A percentile compares a stretch with the other conserved stretches of the same genome.
These are phyloP conservation scores for Disparrhopalites patrizii DNA, from an alignment of 2,888 invertebrate species.

Conservation along the genomic window DNA sequence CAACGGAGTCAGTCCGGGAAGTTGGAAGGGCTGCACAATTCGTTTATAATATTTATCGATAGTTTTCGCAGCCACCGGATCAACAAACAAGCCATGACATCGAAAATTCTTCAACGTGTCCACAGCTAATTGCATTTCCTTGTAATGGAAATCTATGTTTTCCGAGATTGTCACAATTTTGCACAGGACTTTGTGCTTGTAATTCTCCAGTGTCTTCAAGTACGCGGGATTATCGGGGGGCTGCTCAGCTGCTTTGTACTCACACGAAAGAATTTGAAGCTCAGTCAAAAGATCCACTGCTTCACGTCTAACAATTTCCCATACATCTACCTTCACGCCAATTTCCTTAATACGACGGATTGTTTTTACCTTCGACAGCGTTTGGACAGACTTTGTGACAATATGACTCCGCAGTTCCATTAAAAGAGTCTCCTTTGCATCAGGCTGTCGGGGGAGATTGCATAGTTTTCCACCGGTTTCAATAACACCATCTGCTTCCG, in stretches of 20 bases:
- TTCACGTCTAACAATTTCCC: slow-evolving; percentile 15
- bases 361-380: slow-evolving; percentile 18
- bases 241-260: slow-evolving; percentile 3
- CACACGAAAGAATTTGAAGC: slow-evolving; percentile 12
- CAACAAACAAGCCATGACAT: slow-evolving; percentile 15
- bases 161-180: slow-evolving; percentile 12
- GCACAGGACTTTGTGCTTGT: not conserved
- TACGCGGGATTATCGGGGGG: not conserved
- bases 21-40: not conserved
- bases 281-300: slow-evolving; percentile 10
- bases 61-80: slow-evolving; percentile 12
- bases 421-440: not conserved
- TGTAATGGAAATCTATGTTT: slow-evolving; percentile 22
- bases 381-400: slow-evolving; percentile 9
- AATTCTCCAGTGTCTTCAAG: not conserved
- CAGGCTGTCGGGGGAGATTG: not conserved
- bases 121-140: slow-evolving; percentile 13
- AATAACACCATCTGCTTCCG: not conserved
- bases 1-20: slow-evolving; percentile 4
- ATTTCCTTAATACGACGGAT: slow-evolving; percentile 21
- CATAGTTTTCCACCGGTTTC: not conserved
- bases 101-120: slow-evolving; percentile 16
- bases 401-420: slow-evolving; percentile 12
- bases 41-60: slow-evolving; percentile 12
- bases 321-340: slow-evolving; percentile 11